phyloP scores from a whole-genome alignment of 2,797 vertebrate genomes.

The Hoplostethus mediterraneus region DNA sequence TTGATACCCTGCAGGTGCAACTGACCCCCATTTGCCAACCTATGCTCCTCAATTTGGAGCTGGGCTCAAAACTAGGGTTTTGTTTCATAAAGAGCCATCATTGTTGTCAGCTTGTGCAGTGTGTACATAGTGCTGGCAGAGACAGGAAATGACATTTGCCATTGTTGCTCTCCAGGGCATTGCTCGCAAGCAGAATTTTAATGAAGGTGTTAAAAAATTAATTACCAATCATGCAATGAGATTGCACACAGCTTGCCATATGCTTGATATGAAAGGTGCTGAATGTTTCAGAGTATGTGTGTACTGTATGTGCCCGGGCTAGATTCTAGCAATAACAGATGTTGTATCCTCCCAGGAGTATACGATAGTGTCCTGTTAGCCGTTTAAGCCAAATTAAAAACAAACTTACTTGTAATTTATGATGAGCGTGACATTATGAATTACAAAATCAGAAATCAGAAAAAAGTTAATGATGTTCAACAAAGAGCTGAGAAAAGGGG shows the following conservation, averaged over 20 bases:
- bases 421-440: slow-evolving; percentile 6
- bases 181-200: slow-evolving; percentile 60
- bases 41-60: slow-evolving; percentile 55
- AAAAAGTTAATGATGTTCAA: slow-evolving; percentile 8
- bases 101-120: slow-evolving; percentile 29
- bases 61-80: slow-evolving; percentile 37
- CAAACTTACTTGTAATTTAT: slow-evolving; percentile 14
- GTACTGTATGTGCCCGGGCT: slow-evolving; percentile 13
- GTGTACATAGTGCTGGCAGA: slow-evolving; percentile 48
- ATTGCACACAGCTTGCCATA: slow-evolving; percentile 35
- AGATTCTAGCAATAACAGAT: slow-evolving; percentile 20
- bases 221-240: slow-evolving; percentile 52
- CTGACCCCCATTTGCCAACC: slow-evolving; percentile 53
- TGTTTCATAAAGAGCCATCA: slow-evolving; percentile 23
- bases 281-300: slow-evolving; percentile 33
- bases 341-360: slow-evolving; percentile 12
- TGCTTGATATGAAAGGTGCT: slow-evolving; percentile 44
- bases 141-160: slow-evolving; percentile 69
- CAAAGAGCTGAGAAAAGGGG: background rate
- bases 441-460: slow-evolving; percentile 21
- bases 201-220: slow-evolving; percentile 65
- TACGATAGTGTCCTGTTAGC: background rate
- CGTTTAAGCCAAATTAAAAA: slow-evolving; percentile 25
- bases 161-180: slow-evolving; percentile 53
- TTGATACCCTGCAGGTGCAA: slow-evolving; percentile 61